Conservation (phyloP, 30 jellyfish, hydroid and myxozoan species). For the Turritopsis rubra region DNA sequence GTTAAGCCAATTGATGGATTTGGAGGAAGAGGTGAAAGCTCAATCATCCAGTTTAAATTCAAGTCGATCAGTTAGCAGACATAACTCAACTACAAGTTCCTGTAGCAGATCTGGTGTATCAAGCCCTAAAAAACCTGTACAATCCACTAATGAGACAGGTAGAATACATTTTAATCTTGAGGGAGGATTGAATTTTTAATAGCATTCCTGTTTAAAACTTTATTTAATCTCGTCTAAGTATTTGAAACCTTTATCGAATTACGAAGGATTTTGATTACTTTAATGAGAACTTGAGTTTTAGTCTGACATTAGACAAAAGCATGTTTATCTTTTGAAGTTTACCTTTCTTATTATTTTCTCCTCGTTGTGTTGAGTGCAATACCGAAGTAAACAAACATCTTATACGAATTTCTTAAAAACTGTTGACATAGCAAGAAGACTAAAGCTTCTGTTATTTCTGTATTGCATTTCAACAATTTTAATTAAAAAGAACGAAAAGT, state of each 20-base stretch:
- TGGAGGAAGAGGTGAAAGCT: slow-evolving; percentile 16
- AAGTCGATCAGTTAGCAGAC: not conserved
- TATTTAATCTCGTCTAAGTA: not conserved
- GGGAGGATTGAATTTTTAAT: not conserved
- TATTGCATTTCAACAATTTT: too few species aligned
- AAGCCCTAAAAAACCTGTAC: not conserved
- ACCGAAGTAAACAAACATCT: not conserved
- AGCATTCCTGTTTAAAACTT: not conserved
- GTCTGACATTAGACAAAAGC: not conserved
- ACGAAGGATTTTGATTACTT: not conserved
- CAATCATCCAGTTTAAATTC: slow-evolving; percentile 7
- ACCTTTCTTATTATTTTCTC: not conserved
- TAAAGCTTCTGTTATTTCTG: not conserved
- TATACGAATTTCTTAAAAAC: not conserved
- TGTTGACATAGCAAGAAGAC: not conserved
- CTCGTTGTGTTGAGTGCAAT: not conserved
- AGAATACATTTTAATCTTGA: not conserved
- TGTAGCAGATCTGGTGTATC: not conserved
- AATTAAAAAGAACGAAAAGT: not conserved
- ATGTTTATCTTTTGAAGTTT: not conserved
- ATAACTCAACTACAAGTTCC: slow-evolving; percentile 11
- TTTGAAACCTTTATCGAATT: not conserved
- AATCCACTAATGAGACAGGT: not conserved
- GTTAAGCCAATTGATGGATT: slow-evolving; percentile 2
- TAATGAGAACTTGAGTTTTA: not conserved